Base-by-base conservation (phyloP, 2,888 invertebrate species). In the Melitaea athalia region DNA sequence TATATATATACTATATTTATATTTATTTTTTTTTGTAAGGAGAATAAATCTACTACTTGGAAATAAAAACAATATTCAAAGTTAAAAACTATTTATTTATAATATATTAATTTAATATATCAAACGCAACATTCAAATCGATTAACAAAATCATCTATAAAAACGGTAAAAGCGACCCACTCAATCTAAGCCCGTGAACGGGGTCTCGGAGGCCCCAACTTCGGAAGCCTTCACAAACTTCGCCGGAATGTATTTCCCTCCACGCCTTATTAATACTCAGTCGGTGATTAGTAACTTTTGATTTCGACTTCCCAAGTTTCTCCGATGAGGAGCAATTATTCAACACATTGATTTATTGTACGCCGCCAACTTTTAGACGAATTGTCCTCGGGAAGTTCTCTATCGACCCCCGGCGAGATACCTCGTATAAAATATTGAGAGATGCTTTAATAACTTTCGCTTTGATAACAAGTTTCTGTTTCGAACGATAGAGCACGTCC, bases 311-410 rank as follows among this genome's bases (percentile, higher is more conserved):
- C 69, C 72, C 77, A 80, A 82, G 81, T 81, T 79, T 55, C 63
- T 55, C 76, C 84, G 81, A 87, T 87, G 88, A 89, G 82, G 85
- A 88, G 88, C 86, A 87, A 91, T 91, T 90, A 89, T 89, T 89
- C 86, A 89, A 90, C 90, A 89, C 89, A 89, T 92, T 92, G 91
- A 92, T 92, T 92, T 91, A 92, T 92, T 90, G 88, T 88, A 84
- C 78, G 76, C 67, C 73, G 76, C 71, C 71, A 86, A 89, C 81
- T 88, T 88, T 78, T 72, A 78, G 82, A 84, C 82, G 80, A 78
- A 79, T 83, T 79, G 80, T 81, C 80, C 79, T 78, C 67, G 71
- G 71, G 76, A 81, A 78, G 73, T 75, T 79, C 80, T 75, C 72
- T 74, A 82, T 79, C 82, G 81, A 77, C 77, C 79, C 79, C 79